Base-by-base conservation (phyloP, 2,797 vertebrate genomes). In the Lerista edwardsae region DNA sequence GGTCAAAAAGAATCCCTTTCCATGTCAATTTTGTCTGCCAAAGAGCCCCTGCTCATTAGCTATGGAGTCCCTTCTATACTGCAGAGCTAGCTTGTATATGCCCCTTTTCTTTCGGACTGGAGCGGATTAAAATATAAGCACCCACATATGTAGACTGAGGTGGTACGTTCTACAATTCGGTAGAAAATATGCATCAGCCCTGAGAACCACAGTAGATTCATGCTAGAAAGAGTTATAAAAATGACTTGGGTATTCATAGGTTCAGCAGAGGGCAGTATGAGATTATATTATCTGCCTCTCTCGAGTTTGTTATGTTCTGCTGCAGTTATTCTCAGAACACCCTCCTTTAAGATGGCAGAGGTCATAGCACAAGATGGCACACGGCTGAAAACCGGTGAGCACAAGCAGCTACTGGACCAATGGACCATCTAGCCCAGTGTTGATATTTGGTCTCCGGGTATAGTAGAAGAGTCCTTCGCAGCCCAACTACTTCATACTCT, bases 241-340 rank as follows among this genome's bases (percentile, higher is more conserved):
- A 90, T 65, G 0, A 59, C 80, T 89, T 89, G 10, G 76, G 78
- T 73, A 79, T 47, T 62, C 88, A 77, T 77, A 31, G 84, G 89
- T 91, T 93, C 95, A 91, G 91, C 87, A 95, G 94, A 93, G 94
- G 94, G 94, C 93, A 94, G 90, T 94, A 86, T 94, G 92, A 90
- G 87, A 93, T 94, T 92, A 91, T 69, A 85, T 87, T 91, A 17
- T 75, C 77, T 71, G 86, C 80, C 83, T 84, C 86, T 89, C 80
- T 0, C 0, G 81, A 89, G 85, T 82, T 3, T 84, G 88, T 91
- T 90, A 71, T 61, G 78, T 85, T 90, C 74, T 61, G 76, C 84
- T 86, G 91, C 39, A 81, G 80, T 93, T 86, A 93, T 93, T 91
- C 88, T 88, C 84, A 83, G 81, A 75, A 87, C 89, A 84, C 87